Evolutionary conservation across 2,888 invertebrate species (phyloP), one percentile per base, ranked within the genome.

Genomic region (Luffia ferchaultella): DNA sequence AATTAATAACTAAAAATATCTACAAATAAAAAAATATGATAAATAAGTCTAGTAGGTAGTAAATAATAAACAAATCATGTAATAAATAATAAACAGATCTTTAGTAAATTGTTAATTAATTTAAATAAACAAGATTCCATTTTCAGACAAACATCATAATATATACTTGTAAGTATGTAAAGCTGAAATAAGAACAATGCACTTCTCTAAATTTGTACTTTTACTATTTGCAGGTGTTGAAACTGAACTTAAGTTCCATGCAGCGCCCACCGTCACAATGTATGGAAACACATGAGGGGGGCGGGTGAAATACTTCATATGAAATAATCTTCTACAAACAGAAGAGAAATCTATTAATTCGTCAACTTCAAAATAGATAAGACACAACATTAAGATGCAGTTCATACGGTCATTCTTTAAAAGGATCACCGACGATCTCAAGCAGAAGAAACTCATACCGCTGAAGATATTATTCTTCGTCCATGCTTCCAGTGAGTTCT

Each of bases 401-500:
- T 85, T 87, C 62, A 56, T 88, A 59, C 86, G 86, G 55, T 82
- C 86, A 54, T 90, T 90, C 65, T 89, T 88, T 65, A 82, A 86
- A 61, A 76, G 91, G 63, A 89, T 91, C 64, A 75, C 85, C 54
- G 87, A 90, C 62, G 92, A 92, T 72, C 86, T 92, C 61, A 87
- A 85, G 62, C 89, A 89, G 65, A 90, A 89, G 69, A 88, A 92
- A 67, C 77, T 92, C 42, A 77, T 92, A 57, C 90, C 92, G 1
- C 70, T 92, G 52, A 93, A 93, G 70, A 76, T 92, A 59, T 82
- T 92, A 57, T 92, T 92, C 70, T 92, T 93, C 67, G 90, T 92
- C 52, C 90, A 92, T 73, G 89, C 90, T 44, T 92, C 92, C 16
- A 91, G 92, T 92, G 79, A 89, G 90, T 88, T 53, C 45, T 18